Evolutionary conservation across 2,888 invertebrate species (phyloP), one percentile per base, ranked within the genome.

Genomic region (Gymnocheta viridis): DNA sequence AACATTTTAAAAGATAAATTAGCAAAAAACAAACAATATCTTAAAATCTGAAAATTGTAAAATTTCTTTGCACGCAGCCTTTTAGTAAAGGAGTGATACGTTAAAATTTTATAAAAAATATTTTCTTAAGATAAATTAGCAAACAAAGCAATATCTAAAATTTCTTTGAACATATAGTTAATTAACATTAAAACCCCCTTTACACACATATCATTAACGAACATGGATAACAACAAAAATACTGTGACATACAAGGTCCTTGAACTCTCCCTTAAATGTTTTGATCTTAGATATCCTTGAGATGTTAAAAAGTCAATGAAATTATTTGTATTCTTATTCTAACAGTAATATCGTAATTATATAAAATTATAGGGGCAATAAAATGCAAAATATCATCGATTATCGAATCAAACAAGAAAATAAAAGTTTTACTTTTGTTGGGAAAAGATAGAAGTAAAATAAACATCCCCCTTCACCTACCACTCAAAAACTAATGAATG

Each of bases 211-310:
- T 35, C 12, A 44, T 44, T 67, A 49, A 29, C 14, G 14, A 47
- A 19, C 4, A 32, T 51, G 4, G 51, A 72, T 17, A 56, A n/a
- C 22, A 62, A 62, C 19, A 19, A 5, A 35, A 35, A 35, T 24
- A 17, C 22, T 17, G 12, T 41, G 27, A 74, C 51, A 54, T n/a
- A 22, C 19, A 81, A 44, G 44, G 62, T 54, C 69, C 22, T 69
- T 82, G 69, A 82, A 76, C 81, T 69, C n/a, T 58, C 19, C 35
- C 14, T 22, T 41, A 24, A 60, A 74, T 70, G 47, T 38, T 60
- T 51, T 84, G 81, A 81, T 84, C 81, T 77, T 81, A 76, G 56
- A 69, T 67, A 77, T 84, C 81, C 84, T 81, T 81, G 54, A 84
- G 72, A 84, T 77, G 58, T 72, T 81, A 54, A 73, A 77, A 78